Conservation (phyloP, 2,797 vertebrate species). For the Squalus acanthias region DNA sequence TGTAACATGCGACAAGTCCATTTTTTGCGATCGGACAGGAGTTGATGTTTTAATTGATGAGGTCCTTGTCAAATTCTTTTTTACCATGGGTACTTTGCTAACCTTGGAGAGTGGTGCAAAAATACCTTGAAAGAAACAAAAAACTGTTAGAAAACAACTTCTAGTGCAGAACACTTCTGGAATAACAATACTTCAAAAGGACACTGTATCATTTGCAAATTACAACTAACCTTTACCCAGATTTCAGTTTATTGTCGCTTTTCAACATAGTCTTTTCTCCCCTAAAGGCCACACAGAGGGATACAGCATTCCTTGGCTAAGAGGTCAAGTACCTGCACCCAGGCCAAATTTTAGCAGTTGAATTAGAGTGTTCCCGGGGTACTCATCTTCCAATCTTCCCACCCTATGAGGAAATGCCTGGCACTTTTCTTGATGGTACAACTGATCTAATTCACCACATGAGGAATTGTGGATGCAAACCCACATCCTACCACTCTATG, state of each 20-base stretch:
- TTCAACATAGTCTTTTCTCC: background rate
- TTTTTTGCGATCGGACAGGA: conserved; percentile 61
- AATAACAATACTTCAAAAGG: background rate
- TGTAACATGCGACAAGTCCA: conserved; percentile 66
- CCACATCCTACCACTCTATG: background rate
- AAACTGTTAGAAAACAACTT: background rate
- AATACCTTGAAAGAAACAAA: conserved; percentile 65
- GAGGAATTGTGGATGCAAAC: background rate
- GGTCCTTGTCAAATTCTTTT: conserved; percentile 49
- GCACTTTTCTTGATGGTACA: background rate
- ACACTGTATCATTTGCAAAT: background rate
- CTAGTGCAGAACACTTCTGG: background rate
- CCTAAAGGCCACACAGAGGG: background rate
- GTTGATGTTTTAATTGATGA: conserved; percentile 50
- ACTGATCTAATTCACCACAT: background rate
- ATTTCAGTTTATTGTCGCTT: background rate
- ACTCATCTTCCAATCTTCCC: background rate
- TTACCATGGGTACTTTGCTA: conserved; percentile 71
- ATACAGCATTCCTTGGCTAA: background rate
- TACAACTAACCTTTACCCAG: background rate
- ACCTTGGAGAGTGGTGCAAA: conserved; percentile 94
- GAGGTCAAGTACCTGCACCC: background rate
- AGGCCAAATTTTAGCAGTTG: background rate
- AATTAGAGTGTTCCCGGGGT: no score
- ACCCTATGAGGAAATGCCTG: background rate